These are phyloP conservation scores for Sebastiscus tertius DNA, from an alignment of 2,797 vertebrate genomes.

Conservation along the genomic window DNA sequence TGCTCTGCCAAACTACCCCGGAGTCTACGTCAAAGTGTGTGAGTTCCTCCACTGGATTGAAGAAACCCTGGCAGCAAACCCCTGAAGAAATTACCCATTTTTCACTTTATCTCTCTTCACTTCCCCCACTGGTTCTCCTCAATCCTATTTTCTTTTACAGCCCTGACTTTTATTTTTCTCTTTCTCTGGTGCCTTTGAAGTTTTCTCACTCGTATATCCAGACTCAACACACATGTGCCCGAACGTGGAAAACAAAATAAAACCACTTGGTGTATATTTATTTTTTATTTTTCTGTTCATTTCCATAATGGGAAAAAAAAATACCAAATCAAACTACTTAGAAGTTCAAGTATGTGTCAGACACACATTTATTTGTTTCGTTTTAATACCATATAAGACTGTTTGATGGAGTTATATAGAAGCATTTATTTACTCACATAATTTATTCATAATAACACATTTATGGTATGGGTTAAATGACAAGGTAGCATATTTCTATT, in stretches of 20 bases:
- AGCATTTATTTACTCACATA: neutral
- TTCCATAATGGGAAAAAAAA: neutral
- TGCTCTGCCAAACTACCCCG: constrained; percentile 75
- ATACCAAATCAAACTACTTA: neutral
- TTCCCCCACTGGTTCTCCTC: neutral
- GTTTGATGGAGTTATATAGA: neutral
- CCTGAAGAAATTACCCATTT: constrained; percentile 40
- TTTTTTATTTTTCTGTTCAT: constrained; percentile 9
- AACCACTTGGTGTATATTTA: constrained; percentile 15
- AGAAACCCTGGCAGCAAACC: constrained; percentile 67
- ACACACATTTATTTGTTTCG: constrained; percentile 28
- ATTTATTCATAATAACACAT: neutral
- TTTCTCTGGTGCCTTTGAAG: neutral
- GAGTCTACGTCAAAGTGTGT: constrained; percentile 88
- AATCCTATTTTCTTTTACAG: neutral
- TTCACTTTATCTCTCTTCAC: neutral
- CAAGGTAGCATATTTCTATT: constrained; percentile 29
- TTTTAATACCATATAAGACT: neutral
- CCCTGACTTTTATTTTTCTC: neutral
- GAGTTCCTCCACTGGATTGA: constrained; percentile 84
- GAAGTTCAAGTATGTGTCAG: neutral
- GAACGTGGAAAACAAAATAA: constrained; percentile 42
- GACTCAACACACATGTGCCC: neutral
- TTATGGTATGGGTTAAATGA: constrained; percentile 1
- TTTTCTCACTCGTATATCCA: neutral